Evolutionary conservation across 2,113 vertebrate genomes (phyloP).

Genomic region (Grammomys surdaster): DNA sequence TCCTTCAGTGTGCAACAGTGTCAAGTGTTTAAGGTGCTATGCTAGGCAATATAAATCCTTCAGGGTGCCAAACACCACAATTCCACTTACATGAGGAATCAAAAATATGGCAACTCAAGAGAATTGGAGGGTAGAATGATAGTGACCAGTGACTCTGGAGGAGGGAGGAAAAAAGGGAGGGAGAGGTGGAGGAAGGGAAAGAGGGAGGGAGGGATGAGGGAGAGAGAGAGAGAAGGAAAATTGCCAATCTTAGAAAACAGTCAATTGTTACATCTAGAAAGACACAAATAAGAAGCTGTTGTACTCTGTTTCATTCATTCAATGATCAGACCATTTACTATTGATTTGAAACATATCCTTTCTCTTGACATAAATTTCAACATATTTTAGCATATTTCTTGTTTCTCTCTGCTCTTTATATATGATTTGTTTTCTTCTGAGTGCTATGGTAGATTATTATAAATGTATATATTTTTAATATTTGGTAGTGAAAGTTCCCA

Average conservation of each 20-base stretch:
- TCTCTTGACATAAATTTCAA: background rate
- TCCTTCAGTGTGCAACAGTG: background rate
- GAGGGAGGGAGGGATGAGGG: too few species aligned
- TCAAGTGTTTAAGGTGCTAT: background rate
- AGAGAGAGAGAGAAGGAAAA: background rate
- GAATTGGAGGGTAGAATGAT: background rate
- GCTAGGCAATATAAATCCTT: background rate
- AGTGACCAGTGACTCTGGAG: background rate
- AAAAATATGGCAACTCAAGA: background rate
- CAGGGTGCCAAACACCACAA: background rate
- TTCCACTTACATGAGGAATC: background rate
- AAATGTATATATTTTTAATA: background rate
- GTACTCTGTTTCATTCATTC: background rate
- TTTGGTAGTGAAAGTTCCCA: background rate
- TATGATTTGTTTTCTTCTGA: slow-evolving; percentile 6
- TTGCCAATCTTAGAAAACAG: background rate
- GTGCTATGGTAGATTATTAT: background rate
- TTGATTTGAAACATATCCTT: background rate
- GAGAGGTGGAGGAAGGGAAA: too few species aligned
- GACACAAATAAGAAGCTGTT: background rate
- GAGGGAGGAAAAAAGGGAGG: too few species aligned
- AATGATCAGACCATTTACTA: background rate
- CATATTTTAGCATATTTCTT: slow-evolving; percentile 14
- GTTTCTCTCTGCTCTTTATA: background rate
- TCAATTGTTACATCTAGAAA: background rate